Base-by-base conservation (phyloP, 2,113 vertebrate species). In the Ascaphus truei region DNA sequence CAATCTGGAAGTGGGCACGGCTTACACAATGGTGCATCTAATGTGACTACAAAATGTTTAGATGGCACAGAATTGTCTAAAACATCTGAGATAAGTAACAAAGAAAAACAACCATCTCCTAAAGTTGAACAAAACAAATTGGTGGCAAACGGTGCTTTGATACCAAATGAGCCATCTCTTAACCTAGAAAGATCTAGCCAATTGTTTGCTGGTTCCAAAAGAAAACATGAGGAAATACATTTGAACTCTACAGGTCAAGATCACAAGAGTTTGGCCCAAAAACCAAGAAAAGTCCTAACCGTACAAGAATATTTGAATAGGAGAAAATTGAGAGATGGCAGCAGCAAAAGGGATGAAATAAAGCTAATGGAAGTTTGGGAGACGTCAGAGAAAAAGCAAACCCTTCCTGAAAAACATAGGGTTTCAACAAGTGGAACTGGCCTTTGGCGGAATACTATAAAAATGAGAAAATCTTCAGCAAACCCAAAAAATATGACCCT, bases 291-390 rank as follows among this genome's bases (percentile, higher is more conserved):
- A 80, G 39, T 57, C 27, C 30, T 79, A 12, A 29, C 73, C 6
- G 23, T 74, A 1, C 76, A 80, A 41, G 86, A 88, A 4, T 83
- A 72, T 63, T 50, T 77, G 0, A 65, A 72, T 48, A 86, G 78
- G 52, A 67, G 74, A 20, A 87, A 81, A 13, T 55, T 64, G 22
- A 85, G 77, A 25, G 78, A 83, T 43, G 58, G 56, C 10, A 7
- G 41, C 22, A 62, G 63, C 12, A 75, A 41, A 22, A 67, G 25
- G 41, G 52, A 53, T 3, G 68, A 16, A 79, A 76, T 50, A 82
- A 81, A 71, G 31, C 23, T 0, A 23, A 31, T 11, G 53, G 73
- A 45, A 75, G 72, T 3, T 76, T 72, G 39, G 60, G 53, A 43
- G 5, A 34, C 10, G 77, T 77, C 53, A n/a, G 73, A 62, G 71